Conservation (phyloP, 2,113 vertebrate genomes). For the Xenopus borealis region DNA sequence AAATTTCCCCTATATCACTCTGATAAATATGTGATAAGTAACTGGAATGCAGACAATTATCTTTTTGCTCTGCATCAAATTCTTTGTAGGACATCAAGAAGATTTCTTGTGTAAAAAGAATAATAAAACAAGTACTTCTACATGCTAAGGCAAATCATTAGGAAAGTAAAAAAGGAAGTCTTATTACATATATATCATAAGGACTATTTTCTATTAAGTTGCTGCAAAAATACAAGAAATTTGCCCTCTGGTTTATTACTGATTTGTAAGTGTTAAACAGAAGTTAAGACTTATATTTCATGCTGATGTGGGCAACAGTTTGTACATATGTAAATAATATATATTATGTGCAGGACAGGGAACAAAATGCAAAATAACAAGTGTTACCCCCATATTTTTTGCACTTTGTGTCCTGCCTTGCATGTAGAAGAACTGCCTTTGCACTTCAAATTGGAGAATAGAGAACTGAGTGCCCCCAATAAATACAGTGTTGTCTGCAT, state of each 20-base stretch:
- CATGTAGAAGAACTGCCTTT: too few species aligned
- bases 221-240: constrained; percentile 15
- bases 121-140: constrained; percentile 17
- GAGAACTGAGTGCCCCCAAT: too few species aligned
- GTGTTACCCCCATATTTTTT: too few species aligned
- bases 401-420: too few species aligned
- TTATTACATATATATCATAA: constrained; percentile 13
- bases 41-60: constrained; percentile 27
- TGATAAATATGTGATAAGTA: constrained; percentile 12
- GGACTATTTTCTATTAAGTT: constrained; percentile 12
- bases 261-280: too few species aligned
- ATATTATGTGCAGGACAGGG: too few species aligned
- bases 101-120: constrained; percentile 22
- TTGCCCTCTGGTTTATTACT: not conserved
- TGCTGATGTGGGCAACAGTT: too few species aligned
- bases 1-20: not conserved
- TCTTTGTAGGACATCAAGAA: constrained; percentile 27
- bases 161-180: not conserved
- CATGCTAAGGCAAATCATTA: constrained; percentile 20
- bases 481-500: too few species aligned
- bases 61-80: constrained; percentile 15
- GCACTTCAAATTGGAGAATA: too few species aligned
- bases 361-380: too few species aligned
- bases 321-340: too few species aligned
- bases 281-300: too few species aligned